Base-by-base conservation (phyloP, 2,797 vertebrate genomes). In the Loris lydekkerianus region DNA sequence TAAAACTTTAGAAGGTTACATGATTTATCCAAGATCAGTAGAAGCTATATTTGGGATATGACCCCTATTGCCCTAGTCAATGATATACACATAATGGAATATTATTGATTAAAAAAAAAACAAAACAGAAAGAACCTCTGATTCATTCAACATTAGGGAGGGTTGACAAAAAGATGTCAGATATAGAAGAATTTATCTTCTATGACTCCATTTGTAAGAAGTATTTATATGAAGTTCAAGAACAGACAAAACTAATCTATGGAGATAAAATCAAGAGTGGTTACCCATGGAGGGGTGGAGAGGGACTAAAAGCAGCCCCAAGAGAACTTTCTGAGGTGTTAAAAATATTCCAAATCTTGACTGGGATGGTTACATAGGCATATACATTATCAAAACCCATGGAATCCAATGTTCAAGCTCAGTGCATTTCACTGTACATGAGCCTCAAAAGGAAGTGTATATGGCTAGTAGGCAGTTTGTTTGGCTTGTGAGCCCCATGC, bases 141-240 rank as follows among this genome's bases (percentile, higher is more conserved):
- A 89, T 76, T 60, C 4, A n/a, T 14, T 90, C 21, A 77, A 43
- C 10, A 63, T 75, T 69, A 84, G 17, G 10, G 43, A 82, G n/a
- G 31, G 65, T 49, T 69, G 69, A 87, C n/a, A 96, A 40, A 90
- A 92, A 77, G 13, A 87, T 75, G 17, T 96, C n/a, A 92, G 72
- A 63, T 60, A 84, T 18, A 70, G 67, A 96, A 70, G n/a, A 75
- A 7, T 90, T 92, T 10, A 88, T 67, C 60, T 21, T 69, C 43
- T 92, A 49, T 63, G 31, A 75, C 27, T 89, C 11, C 34, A 85
- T 53, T 78, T 72, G 43, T 60, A 58, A 15, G 13, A 58, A 80
- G 21, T 80, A 85, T 37, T 78, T 72, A 60, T 46, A 37, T 84
- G 20, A 93, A 70, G 31, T 58, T 78, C 7, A 75, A 84, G 53